phyloP scores from a whole-genome alignment of 2,113 vertebrate species.

The Myanophis thanlyinensis region DNA sequence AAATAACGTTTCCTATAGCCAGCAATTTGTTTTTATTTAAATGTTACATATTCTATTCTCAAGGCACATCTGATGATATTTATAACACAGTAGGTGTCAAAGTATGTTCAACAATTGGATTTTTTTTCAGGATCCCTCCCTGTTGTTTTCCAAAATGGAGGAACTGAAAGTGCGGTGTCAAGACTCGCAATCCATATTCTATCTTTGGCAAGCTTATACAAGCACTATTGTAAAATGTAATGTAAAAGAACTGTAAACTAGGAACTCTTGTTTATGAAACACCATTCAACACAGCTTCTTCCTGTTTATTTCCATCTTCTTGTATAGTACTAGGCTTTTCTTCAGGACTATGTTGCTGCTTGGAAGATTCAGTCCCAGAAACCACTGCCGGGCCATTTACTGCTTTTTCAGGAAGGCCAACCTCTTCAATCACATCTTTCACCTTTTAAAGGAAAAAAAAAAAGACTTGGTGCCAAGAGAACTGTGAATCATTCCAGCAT shows the following conservation, averaged over 20 bases:
- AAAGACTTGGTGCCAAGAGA: conserved; percentile 10
- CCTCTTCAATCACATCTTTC: conserved; percentile 88
- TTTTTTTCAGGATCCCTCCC: conserved; percentile 82
- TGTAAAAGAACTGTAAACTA: conserved; percentile 85
- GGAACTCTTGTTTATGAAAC: conserved; percentile 88
- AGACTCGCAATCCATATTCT: conserved; percentile 92
- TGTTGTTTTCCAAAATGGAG: conserved; percentile 85
- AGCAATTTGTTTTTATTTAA: conserved; percentile 87
- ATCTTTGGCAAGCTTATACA: conserved; percentile 99
- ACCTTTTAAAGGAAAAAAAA: conserved; percentile 64
- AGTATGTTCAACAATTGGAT: conserved; percentile 81
- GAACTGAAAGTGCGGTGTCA: conserved; percentile 90
- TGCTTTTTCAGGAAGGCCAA: conserved; percentile 78
- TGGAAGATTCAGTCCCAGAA: conserved; percentile 75
- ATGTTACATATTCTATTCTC: conserved; percentile 96
- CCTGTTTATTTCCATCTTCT: conserved; percentile 77
- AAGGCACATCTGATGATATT: conserved; percentile 99
- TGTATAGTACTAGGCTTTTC: conserved; percentile 79
- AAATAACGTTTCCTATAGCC: conserved; percentile 92
- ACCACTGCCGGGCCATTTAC: conserved; percentile 82
- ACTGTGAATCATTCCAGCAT: not conserved
- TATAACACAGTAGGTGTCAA: conserved; percentile 90
- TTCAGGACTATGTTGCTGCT: conserved; percentile 71
- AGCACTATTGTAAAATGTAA: conserved; percentile 94
- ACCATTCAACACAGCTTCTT: conserved; percentile 88